Conservation (phyloP, 2,113 vertebrate species). For the Tricholaema leucomelas region DNA sequence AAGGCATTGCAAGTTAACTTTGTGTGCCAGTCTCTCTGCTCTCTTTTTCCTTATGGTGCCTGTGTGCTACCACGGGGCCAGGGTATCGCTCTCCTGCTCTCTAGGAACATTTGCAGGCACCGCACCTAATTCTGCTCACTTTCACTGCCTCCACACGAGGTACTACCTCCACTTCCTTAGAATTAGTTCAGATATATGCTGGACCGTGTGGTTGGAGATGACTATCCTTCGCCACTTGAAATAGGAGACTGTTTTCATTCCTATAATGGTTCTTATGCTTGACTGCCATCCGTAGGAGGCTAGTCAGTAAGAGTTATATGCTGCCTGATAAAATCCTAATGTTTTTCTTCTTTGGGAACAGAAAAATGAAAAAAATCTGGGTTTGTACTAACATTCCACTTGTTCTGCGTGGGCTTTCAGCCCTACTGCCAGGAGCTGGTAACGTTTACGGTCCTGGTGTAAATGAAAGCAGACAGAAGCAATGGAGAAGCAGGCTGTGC, state of each 20-base stretch:
- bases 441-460: neutral
- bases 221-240: neutral
- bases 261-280: neutral
- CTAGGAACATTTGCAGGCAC: neutral
- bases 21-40: neutral
- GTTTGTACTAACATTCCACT: slow-evolving; percentile 24
- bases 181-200: neutral
- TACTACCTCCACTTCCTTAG: neutral
- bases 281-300: neutral
- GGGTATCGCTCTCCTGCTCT: neutral
- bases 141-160: neutral
- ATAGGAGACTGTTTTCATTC: neutral
- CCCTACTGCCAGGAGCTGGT: slow-evolving; percentile 33
- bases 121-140: neutral
- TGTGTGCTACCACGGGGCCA: neutral
- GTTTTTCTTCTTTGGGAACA: slow-evolving; percentile 10
- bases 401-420: slow-evolving; percentile 40
- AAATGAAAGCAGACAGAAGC: slow-evolving; percentile 47
- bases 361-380: neutral
- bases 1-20: neutral
- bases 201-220: neutral
- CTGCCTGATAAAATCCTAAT: slow-evolving; percentile 6
- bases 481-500: neutral
- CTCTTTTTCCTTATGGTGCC: rapidly evolving
- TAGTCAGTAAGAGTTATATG: neutral